These are phyloP conservation scores for Meloidogyne hapla DNA, from an alignment of 1,140 invertebrate genomes.

Conservation along the genomic window DNA sequence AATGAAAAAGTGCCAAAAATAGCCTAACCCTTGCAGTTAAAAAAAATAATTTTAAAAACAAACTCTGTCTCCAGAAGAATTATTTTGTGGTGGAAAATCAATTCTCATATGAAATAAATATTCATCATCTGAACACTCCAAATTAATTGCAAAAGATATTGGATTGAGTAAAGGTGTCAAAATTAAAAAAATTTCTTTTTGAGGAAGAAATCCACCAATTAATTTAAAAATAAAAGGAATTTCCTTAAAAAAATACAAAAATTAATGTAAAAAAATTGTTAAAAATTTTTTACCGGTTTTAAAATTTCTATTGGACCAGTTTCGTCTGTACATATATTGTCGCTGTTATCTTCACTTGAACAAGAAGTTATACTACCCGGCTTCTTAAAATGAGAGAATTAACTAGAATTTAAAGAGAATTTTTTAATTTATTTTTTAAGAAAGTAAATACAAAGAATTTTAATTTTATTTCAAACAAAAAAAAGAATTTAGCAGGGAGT, in stretches of 20 bases:
- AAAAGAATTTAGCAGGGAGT: too few species aligned
- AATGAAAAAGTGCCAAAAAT: conserved; percentile 19
- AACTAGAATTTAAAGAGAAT: background rate
- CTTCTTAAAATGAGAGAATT: conserved; percentile 20
- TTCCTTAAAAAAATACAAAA: conserved; percentile 28
- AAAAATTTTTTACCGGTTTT: conserved; percentile 39
- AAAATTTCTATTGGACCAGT: conserved; percentile 27
- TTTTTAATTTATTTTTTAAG: background rate
- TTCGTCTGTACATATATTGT: background rate
- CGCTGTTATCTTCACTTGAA: conserved; percentile 19
- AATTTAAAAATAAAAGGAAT: conserved; percentile 42
- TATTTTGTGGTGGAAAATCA: conserved; percentile 39
- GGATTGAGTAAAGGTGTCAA: conserved; percentile 42
- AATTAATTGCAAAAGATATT: conserved; percentile 38
- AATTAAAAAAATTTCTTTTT: conserved; percentile 21
- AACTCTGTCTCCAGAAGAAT: conserved; percentile 12
- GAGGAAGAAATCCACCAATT: conserved; percentile 27
- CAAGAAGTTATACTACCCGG: background rate
- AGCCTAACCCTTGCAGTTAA: background rate
- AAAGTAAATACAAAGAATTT: background rate
- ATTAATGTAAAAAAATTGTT: background rate
- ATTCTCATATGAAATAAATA: conserved; percentile 51
- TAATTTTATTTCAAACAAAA: too few species aligned
- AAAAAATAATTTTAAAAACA: conserved; percentile 14
- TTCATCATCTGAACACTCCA: conserved; percentile 30